A percentile compares a stretch with the other conserved stretches of the same genome.
These are phyloP conservation scores for Epinephelus fuscoguttatus DNA, from an alignment of 2,113 vertebrate species.

Conservation along the genomic window DNA sequence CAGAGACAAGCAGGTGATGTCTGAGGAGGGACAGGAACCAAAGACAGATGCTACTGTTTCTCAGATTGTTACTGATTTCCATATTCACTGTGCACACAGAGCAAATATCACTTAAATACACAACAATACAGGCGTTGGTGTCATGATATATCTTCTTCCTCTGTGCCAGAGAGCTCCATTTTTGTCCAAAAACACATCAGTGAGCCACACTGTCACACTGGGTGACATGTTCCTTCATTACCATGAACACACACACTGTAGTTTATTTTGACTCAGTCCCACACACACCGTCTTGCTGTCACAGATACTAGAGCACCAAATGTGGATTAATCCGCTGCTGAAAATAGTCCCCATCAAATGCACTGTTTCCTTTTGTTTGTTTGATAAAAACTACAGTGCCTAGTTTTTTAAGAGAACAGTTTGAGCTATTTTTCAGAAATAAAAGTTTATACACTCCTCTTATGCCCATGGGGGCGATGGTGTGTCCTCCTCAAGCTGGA, in stretches of 20 bases:
- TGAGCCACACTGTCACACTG: neutral
- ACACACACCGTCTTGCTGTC: neutral
- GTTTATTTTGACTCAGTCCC: slow-evolving; percentile 4
- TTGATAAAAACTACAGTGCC: neutral
- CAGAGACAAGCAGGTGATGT: slow-evolving; percentile 45
- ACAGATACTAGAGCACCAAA: neutral
- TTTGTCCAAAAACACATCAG: neutral
- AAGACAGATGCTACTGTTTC: neutral
- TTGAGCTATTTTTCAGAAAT: too few species aligned
- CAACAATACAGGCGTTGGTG: too few species aligned
- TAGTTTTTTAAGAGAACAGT: neutral
- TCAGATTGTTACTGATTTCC: neutral
- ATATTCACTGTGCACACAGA: neutral
- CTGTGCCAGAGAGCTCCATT: too few species aligned
- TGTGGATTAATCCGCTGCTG: neutral
- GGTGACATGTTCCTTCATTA: neutral
- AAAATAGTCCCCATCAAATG: neutral
- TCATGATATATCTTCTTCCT: too few species aligned
- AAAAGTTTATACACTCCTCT: too few species aligned
- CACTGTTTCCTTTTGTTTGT: neutral
- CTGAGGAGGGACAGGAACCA: slow-evolving; percentile 9
- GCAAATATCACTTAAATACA: neutral
- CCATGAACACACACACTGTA: slow-evolving; percentile 5
- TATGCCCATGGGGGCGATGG: too few species aligned
- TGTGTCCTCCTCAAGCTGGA: too few species aligned